Evolutionary conservation across 2,888 invertebrate species (phyloP).

Genomic region (Aradus depressus): DNA sequence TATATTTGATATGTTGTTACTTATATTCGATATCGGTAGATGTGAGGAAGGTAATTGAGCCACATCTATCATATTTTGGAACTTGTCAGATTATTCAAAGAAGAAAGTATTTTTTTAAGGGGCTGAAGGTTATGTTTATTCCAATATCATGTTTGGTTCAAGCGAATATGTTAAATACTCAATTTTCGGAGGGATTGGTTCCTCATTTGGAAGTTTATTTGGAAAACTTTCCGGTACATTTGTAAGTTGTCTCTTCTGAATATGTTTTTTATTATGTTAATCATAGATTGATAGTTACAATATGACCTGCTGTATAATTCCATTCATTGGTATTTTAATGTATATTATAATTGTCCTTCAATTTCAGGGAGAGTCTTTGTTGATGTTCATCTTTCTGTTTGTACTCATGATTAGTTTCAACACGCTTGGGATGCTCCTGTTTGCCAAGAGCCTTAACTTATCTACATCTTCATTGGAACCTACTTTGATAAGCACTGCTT

Average conservation of each 20-base stretch:
- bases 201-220: conserved; percentile 5
- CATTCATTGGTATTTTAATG: background rate
- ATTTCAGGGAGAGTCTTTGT: conserved; percentile 1
- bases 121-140: too few species aligned
- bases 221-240: conserved; percentile 1
- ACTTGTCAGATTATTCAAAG: too few species aligned
- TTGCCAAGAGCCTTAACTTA: conserved; percentile 1
- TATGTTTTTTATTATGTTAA: too few species aligned
- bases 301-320: too few species aligned
- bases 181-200: background rate
- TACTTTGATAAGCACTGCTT: conserved; percentile 4
- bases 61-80: too few species aligned
- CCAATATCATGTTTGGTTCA: too few species aligned
- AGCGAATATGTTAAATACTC: conserved; percentile 2
- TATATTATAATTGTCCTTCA: background rate
- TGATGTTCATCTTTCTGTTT: conserved; percentile 1
- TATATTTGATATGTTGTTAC: too few species aligned
- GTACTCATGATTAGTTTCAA: conserved; percentile 5
- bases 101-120: too few species aligned
- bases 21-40: too few species aligned
- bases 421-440: conserved; percentile 6
- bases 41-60: too few species aligned
- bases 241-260: background rate
- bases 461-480: conserved; percentile 5
- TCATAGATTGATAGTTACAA: too few species aligned